Evolutionary conservation across 2,797 vertebrate species (phyloP), one percentile per base, ranked within the genome.

Genomic region (Amphiprion clarkii): DNA sequence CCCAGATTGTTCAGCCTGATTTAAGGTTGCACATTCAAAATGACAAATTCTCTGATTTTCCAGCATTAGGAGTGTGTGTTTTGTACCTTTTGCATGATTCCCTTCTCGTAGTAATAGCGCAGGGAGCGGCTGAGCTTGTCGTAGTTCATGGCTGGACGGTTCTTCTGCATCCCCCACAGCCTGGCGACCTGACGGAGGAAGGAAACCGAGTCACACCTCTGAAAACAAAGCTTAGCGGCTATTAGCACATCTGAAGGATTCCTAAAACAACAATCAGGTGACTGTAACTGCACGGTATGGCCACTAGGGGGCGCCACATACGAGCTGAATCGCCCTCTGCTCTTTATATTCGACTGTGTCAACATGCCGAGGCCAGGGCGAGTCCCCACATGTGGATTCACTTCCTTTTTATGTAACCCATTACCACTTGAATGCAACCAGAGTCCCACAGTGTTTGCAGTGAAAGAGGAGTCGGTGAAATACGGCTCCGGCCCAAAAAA

Each of bases 131-230:
- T 99, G 90, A 99, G 94, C 91, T 99, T 99, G 96, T 99, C 98
- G 0, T 99, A 99, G 92, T 99, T 99, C 98, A 99, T 99, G 94
- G 98, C 98, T 21, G 98, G 98, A 85, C 98, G 96, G 94, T 99
- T 99, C 95, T 99, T 99, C 91, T 99, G 98, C 95, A 99, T 97
- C n/a, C 98, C 98, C 98, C 98, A 99, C 55, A 99, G 96, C 90
- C 98, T 94, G 88, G 98, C 97, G 5, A 99, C 98, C 98, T 99
- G 93, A 69, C 39, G 7, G 46, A 69, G 19, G 58, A 52, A 66
- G 33, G 59, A 81, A 70, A 69, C 2, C 40, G 1, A 51, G 53
- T 48, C n/a, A 57, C 19, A n/a, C 23, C 23, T 33, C 3, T 12
- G 40, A 36, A 46, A 46, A 19, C 1, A 17, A 17, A 46, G 3